A percentile compares a stretch with the other conserved stretches of the same genome.
Conservation (phyloP, 2,888 invertebrate genomes). For the Leptarthrus brevirostris region DNA sequence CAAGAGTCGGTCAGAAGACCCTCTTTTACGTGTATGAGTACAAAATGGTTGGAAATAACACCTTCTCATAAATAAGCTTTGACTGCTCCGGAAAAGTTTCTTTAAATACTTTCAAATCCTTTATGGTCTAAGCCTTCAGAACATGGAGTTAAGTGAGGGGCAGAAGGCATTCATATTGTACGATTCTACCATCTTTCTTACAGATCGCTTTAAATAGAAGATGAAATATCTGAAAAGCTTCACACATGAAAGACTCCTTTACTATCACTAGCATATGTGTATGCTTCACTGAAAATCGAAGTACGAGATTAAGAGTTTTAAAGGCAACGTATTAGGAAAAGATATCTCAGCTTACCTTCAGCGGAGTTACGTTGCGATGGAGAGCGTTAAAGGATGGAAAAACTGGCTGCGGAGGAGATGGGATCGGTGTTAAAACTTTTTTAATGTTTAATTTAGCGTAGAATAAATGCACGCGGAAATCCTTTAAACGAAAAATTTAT, state of each 20-base stretch:
- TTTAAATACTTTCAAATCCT: constrained; percentile 34
- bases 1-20: not conserved
- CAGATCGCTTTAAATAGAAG: constrained; percentile 26
- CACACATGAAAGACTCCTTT: constrained; percentile 16
- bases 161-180: not conserved
- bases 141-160: constrained; percentile 4
- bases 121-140: constrained; percentile 23
- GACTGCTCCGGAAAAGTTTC: constrained; percentile 35
- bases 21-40: not conserved
- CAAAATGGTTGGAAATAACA: constrained; percentile 6
- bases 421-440: not conserved
- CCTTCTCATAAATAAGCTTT: constrained; percentile 39
- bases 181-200: not conserved
- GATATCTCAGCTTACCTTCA: not conserved
- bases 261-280: not conserved
- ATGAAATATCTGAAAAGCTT: constrained; percentile 34
- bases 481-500: not conserved
- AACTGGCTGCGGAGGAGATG: not conserved
- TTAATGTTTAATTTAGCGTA: constrained; percentile 1
- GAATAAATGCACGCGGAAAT: not conserved
- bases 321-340: constrained; percentile 4
- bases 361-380: not conserved
- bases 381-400: not conserved
- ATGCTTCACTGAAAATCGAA: constrained; percentile 8
- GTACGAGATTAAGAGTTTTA: constrained; percentile 14